phyloP scores from a whole-genome alignment of 2,888 invertebrate genomes.

The Amorpha juglandis region DNA sequence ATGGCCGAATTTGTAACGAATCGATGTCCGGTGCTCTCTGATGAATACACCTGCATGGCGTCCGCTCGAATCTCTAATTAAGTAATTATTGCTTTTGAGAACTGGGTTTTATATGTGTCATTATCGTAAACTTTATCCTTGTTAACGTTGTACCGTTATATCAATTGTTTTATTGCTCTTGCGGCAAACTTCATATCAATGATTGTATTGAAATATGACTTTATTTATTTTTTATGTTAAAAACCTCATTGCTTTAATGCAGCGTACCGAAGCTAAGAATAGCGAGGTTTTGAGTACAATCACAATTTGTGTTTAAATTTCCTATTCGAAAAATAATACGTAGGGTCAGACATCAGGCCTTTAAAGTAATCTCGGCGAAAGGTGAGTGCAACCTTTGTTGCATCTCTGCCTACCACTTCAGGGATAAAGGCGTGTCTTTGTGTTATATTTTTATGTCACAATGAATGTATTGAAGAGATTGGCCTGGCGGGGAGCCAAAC shows the following conservation, averaged over 20 bases:
- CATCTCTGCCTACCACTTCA: no score
- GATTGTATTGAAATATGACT: conserved; percentile 1
- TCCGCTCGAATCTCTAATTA: conserved; percentile 69
- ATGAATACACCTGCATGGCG: conserved; percentile 74
- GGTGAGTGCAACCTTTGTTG: no score
- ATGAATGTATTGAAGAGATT: no score
- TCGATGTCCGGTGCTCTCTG: conserved; percentile 78
- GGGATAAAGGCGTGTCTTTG: no score
- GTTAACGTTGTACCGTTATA: conserved; percentile 30
- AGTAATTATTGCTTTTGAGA: conserved; percentile 68
- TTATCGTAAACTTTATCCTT: conserved; percentile 31
- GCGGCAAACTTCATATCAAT: conserved; percentile 21
- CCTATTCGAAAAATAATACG: no score
- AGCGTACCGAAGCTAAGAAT: no score
- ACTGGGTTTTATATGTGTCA: conserved; percentile 42
- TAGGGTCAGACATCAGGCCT: no score
- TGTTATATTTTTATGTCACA: no score
- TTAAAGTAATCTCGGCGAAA: no score
- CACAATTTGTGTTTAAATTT: no score
- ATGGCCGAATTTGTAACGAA: conserved; percentile 81
- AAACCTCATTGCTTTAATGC: not conserved
- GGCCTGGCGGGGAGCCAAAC: no score
- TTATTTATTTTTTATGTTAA: conserved; percentile 30
- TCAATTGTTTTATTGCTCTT: conserved; percentile 31
- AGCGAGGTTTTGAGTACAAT: no score